Evolutionary conservation across 1,140 invertebrate genomes (phyloP).

Genomic region (Drosophila pectinifera): DNA sequence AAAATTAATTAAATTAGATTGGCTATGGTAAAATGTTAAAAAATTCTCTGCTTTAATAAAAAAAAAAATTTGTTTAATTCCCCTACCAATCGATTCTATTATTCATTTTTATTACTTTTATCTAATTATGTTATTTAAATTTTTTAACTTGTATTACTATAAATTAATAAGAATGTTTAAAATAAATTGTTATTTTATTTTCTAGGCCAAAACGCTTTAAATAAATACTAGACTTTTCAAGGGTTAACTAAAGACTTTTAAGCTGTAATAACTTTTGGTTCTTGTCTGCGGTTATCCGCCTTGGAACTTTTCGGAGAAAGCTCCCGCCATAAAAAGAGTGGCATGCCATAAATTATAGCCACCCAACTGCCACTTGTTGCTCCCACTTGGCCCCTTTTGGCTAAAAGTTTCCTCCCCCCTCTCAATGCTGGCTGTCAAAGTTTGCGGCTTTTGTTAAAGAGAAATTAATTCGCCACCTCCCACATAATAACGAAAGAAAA

Average conservation of each 20-base stretch:
- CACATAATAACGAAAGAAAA: constrained; percentile 20
- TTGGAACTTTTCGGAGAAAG: neutral
- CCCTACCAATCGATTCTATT: no score
- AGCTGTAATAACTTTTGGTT: neutral
- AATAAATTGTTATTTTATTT: neutral
- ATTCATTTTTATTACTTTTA: no score
- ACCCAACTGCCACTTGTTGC: constrained; percentile 23
- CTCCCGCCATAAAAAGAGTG: constrained; percentile 11
- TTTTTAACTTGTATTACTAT: no score
- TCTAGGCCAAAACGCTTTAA: no score
- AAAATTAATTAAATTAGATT: no score
- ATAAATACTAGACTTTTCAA: neutral
- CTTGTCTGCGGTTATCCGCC: neutral
- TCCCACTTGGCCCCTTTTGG: neutral
- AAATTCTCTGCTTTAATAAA: no score
- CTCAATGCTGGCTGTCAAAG: constrained; percentile 7
- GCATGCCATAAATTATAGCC: neutral
- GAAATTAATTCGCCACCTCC: constrained; percentile 39
- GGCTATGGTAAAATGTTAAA: no score
- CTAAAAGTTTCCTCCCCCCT: neutral
- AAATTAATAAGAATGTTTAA: no score
- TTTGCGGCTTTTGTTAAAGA: constrained; percentile 33
- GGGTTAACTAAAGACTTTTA: neutral
- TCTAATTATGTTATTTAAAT: no score
- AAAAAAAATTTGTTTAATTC: no score